Evolutionary conservation across 2,888 invertebrate species (phyloP), one percentile per base, ranked within the genome.

Genomic region (Ophion slaviceki): DNA sequence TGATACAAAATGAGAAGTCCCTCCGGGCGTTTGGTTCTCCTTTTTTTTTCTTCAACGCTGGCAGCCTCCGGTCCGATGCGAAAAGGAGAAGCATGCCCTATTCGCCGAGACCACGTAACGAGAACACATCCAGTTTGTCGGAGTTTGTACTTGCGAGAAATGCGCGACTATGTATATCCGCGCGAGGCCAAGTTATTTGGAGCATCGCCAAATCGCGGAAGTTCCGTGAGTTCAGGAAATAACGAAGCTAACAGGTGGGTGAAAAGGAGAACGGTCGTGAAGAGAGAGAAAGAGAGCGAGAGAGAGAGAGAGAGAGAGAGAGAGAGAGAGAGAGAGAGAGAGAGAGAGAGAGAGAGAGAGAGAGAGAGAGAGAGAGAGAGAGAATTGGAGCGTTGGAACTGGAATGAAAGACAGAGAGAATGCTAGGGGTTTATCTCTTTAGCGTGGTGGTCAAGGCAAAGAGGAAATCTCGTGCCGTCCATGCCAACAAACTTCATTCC

Each of bases 231-330:
- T 71, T 79, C 61, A 66, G 82, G 71, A 79, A 82, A 80, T 82
- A 82, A 84, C 76, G 82, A 82, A 80, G 82, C 77, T 66, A 86
- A 87, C 87, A 87, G 86, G 87, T 87, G 87, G 87, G 84, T 57
- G 74, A 71, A 47, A 80, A 84, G 80, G 75, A 82, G 80, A 72
- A 59, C 86, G 68, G 24, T 68, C 59, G n/a, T 47, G 53, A 53
- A 53, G 53, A 17, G 53, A 20, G 47, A 64, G 20, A 45, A 45
- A 20, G 67, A 24, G 71, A 17, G 20, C 32, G 40, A 57, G 64
- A 67, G 57, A 59, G 59, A 64, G 64, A 47, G 11, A 45, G 57
- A 20, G 67, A 24, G 71, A 17, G 20, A 45, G 40, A 57, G 64
- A 67, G 57, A 59, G 59, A 64, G 66, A 53, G 14, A 53, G 53